Evolutionary conservation across 2,797 vertebrate genomes (phyloP).

Genomic region (Salmo trutta): DNA sequence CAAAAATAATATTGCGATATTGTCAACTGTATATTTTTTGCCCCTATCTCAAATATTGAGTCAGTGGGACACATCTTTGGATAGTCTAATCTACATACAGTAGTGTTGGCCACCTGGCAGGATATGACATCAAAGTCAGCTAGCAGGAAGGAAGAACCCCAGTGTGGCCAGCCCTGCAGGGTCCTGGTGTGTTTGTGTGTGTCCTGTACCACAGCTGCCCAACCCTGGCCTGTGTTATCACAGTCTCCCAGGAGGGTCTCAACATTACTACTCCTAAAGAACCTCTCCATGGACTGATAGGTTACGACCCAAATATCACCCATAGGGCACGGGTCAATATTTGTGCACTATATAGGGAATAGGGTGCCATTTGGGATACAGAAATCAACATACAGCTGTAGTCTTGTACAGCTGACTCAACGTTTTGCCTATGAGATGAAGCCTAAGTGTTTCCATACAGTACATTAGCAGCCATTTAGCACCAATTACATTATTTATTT

Average conservation of each 20-base stretch:
- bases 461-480: not conserved
- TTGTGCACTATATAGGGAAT: not conserved
- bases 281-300: not conserved
- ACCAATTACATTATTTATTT: not conserved
- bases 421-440: not conserved
- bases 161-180: not conserved
- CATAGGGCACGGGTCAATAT: not conserved
- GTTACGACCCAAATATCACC: not conserved
- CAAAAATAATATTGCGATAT: too few species aligned
- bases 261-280: not conserved
- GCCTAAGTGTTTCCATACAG: not conserved
- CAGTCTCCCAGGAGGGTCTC: not conserved
- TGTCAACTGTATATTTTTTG: too few species aligned
- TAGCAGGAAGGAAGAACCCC: not conserved
- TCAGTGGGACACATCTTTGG: not conserved
- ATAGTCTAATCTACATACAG: too few species aligned
- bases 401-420: not conserved
- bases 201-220: not conserved
- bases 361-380: not conserved
- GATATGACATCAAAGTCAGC: conserved; percentile 3
- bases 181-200: not conserved
- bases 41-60: too few species aligned
- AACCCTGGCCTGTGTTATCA: not conserved
- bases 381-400: not conserved
- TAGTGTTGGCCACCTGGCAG: not conserved